phyloP scores from a whole-genome alignment of 2,888 invertebrate genomes.

The Fragum fragum region DNA sequence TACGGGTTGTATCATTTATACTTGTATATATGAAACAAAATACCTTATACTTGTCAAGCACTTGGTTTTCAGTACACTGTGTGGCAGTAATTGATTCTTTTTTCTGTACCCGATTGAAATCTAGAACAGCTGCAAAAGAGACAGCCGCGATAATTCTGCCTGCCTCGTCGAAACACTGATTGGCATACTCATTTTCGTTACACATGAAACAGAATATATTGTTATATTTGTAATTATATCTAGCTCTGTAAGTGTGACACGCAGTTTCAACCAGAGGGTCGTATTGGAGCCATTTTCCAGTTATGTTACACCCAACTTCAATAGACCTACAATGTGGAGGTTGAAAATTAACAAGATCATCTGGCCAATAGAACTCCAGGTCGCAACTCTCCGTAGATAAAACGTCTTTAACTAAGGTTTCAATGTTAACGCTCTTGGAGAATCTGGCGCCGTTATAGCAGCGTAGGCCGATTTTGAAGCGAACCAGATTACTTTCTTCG shows the following conservation, averaged over 20 bases:
- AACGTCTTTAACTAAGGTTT: conserved; percentile 3
- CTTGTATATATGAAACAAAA: too few relatives aligned
- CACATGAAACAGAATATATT: conserved; percentile 46
- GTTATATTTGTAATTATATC: conserved; percentile 23
- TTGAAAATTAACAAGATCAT: background rate
- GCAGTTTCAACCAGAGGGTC: conserved; percentile 36
- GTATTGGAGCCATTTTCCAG: conserved; percentile 34
- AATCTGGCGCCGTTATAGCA: background rate
- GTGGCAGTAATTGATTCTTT: too few relatives aligned
- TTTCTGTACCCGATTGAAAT: background rate
- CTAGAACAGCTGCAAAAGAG: conserved; percentile 27
- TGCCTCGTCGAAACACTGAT: background rate
- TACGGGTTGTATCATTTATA: too few relatives aligned
- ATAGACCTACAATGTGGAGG: background rate
- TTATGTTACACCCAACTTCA: conserved; percentile 30
- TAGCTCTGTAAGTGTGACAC: conserved; percentile 24
- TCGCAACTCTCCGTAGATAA: background rate
- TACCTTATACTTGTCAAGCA: background rate
- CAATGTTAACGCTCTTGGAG: background rate
- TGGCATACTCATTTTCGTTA: conserved; percentile 5
- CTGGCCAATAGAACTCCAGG: background rate
- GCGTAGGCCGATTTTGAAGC: background rate
- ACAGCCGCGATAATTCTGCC: background rate
- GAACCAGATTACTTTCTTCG: background rate
- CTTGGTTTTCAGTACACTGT: background rate